Evolutionary conservation across 2,797 vertebrate species (phyloP).

Genomic region (Zonotrichia albicollis): DNA sequence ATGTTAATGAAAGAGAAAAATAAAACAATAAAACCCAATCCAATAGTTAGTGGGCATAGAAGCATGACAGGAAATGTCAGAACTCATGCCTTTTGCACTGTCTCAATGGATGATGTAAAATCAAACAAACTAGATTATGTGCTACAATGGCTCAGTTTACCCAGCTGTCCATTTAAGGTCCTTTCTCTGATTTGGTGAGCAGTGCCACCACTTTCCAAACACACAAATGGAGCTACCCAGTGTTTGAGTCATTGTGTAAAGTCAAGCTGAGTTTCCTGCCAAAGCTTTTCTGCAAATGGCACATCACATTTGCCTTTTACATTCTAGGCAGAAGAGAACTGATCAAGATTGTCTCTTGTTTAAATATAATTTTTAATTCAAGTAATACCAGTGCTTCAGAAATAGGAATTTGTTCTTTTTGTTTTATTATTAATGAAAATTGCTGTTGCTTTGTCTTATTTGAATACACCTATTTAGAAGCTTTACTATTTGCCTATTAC

Average conservation of each 20-base stretch:
- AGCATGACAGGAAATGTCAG: neutral
- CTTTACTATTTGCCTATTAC: neutral
- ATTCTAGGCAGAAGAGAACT: neutral
- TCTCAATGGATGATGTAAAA: neutral
- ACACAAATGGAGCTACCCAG: neutral
- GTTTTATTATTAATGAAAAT: neutral
- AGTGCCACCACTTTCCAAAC: neutral
- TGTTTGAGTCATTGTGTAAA: neutral
- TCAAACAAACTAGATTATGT: neutral
- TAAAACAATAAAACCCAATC: neutral
- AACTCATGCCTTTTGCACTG: neutral
- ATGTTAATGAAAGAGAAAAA: neutral
- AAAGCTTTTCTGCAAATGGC: neutral
- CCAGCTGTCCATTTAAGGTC: neutral
- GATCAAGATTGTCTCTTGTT: neutral
- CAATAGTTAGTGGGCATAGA: neutral
- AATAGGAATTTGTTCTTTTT: neutral
- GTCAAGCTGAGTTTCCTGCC: neutral
- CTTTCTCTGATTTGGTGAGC: neutral
- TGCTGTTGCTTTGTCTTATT: neutral
- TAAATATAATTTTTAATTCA: neutral
- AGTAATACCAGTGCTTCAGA: neutral
- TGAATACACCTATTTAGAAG: neutral
- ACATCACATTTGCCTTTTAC: neutral
- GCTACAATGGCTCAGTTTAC: neutral